Base-by-base conservation (phyloP, 2,888 invertebrate species). In the Rhopalosiphum nymphaeae region DNA sequence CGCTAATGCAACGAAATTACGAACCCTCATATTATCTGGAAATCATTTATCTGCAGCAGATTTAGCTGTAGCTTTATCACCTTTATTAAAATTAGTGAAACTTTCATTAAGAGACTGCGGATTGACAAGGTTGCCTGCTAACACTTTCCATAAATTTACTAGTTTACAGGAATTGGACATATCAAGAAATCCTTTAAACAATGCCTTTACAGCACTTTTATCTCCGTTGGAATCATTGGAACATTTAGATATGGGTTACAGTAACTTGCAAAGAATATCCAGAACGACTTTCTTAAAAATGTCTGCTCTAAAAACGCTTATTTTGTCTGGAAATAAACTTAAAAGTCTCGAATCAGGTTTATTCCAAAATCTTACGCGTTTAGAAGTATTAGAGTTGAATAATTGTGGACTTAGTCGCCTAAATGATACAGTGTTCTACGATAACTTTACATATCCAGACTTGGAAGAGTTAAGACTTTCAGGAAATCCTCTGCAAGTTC, bases 201-300 rank as follows among this genome's bases (percentile, higher is more conserved):
- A 97, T 95, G 97, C 97, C 0, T 97, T 97, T 95, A 97, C 97
- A 13, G 96, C 96, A 95, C 95, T 97, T 61, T 96, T 97, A 44
- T 97, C 97, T 7, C 97, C 97, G 0, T 96, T 97, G 1, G 97
- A 97, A 94, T 97, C 97, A 16, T 96, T 97, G 57, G 97, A 97
- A 95, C 97, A 97, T 95, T 96, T 97, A 10, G 97, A 97, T 95
- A 97, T 97, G 97, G 97, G 97, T 11, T 97, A 97, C 95, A 97
- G 97, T 95, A 97, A 97, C 95, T 96, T 97, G 5, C 97, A 97
- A 0, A 96, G 97, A 95, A 96, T 97, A 94, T 97, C 97, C 0
- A 97, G 97, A 85, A 96, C 97, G 56, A 97, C 97, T 10, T 97
- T 97, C 95, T 96, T 97, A 9, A 97, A 97, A 95, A 97, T 97